phyloP scores from a whole-genome alignment of 2,113 vertebrate species.

The Lates calcarifer region DNA sequence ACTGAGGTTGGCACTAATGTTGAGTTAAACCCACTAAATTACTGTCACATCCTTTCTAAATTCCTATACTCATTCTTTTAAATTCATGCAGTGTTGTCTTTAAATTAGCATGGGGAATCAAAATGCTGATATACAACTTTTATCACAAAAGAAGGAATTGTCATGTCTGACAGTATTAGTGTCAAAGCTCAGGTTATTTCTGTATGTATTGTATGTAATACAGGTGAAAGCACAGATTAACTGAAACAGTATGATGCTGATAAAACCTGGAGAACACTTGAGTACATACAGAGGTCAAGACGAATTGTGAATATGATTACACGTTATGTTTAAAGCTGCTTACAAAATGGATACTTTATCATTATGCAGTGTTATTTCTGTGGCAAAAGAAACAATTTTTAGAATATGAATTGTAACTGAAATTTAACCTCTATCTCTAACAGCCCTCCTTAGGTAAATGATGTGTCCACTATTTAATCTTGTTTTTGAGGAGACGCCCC shows the following conservation, averaged over 20 bases:
- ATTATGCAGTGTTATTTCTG: background rate
- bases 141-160: background rate
- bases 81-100: background rate
- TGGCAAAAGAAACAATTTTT: background rate
- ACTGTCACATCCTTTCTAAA: background rate
- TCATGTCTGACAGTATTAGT: background rate
- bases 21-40: background rate
- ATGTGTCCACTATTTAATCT: conserved; percentile 51
- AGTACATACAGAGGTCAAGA: background rate
- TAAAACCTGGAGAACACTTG: background rate
- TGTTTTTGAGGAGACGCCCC: conserved; percentile 58
- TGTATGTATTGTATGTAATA: background rate
- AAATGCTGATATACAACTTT: background rate
- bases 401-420: background rate
- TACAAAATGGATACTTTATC: background rate
- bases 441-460: conserved; percentile 29
- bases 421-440: background rate
- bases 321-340: background rate
- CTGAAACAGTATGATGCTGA: background rate
- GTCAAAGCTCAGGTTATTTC: background rate
- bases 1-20: conserved; percentile 3
- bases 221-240: background rate
- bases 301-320: no score
- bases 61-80: background rate
- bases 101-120: background rate